Evolutionary conservation across 2,888 invertebrate species (phyloP), one percentile per base, ranked within the genome.

Genomic region (Hedya salicella): DNA sequence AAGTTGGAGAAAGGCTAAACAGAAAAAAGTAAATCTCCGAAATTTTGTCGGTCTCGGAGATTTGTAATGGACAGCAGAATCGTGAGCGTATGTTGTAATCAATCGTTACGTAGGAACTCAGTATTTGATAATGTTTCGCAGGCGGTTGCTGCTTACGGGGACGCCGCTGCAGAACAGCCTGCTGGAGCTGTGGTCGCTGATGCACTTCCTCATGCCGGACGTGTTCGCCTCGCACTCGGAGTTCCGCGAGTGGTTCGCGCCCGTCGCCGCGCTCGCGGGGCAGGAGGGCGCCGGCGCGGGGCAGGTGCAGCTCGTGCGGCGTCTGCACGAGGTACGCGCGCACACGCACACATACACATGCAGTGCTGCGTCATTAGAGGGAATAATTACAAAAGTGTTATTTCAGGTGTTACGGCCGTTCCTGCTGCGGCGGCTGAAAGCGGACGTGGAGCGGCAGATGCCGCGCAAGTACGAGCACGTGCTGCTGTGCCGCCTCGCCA

Each of bases 161-260:
- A 99, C 98, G 68, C 98, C 98, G 67, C 93, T 99, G 71, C 98
- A 99, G 91, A 99, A 99, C 89, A 97, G 97, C 85, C 90, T 99
- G 76, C 97, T 98, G 96, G 98, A 99, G 92, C 93, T 99, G 74
- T 99, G 99, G 98, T 98, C 98, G 19, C 92, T 99, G 69, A 98
- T 99, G 98, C 98, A 99, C 93, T 99, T 99, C 91, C 94, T 99
- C 60, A 98, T 99, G 98, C 99, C 99, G 48, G 96, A 97, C 86
- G 97, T 98, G 74, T 99, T 99, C 93, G 97, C 98, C 75, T 98
- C 98, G 56, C 98, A 99, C 92, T 94, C 97, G 61, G 98, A 99
- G 89, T 98, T 98, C 86, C 98, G 98, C 86, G 98, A 98, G 90
- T 99, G 99, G 99, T 99, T 99, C 93, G 97, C 97, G 67, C 99